Evolutionary conservation across 1,140 invertebrate genomes (phyloP).

Genomic region (Drosophila nigromelanica): DNA sequence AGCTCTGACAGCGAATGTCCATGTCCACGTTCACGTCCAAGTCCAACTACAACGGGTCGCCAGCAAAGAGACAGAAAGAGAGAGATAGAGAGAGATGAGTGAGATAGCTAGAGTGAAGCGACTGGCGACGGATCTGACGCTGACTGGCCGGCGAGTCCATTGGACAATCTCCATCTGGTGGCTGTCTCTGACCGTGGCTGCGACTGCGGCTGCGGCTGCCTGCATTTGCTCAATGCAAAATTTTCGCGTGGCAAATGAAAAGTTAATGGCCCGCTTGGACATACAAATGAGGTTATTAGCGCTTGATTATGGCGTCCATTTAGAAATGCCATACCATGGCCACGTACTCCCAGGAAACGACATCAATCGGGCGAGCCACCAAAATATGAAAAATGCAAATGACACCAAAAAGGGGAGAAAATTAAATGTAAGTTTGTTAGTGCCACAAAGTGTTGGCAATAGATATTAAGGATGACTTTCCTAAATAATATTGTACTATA

Average conservation of each 20-base stretch:
- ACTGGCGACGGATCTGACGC: slow-evolving; percentile 54
- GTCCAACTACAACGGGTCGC: slow-evolving; percentile 27
- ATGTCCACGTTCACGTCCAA: slow-evolving; percentile 35
- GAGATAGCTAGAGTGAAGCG: slow-evolving; percentile 1
- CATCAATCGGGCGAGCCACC: slow-evolving; percentile 22
- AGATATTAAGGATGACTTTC: not conserved
- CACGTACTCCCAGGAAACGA: not conserved
- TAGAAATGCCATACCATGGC: slow-evolving; percentile 42
- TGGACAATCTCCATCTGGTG: slow-evolving; percentile 52
- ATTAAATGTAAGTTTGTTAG: slow-evolving; percentile 14
- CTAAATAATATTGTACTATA: not conserved
- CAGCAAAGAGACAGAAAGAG: slow-evolving; percentile 12
- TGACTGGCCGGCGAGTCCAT: slow-evolving; percentile 48
- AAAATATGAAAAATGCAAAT: slow-evolving; percentile 39
- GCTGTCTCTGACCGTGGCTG: not conserved
- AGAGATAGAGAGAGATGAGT: slow-evolving; percentile 11
- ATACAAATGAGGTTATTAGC: slow-evolving; percentile 79
- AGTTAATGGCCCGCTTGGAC: slow-evolving; percentile 65
- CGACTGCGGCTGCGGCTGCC: not conserved
- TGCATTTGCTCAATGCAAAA: slow-evolving; percentile 43
- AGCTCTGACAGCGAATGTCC: slow-evolving; percentile 43
- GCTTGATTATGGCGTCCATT: slow-evolving; percentile 72
- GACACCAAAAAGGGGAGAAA: slow-evolving; percentile 1
- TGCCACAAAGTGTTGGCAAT: not conserved
- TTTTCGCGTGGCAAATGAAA: slow-evolving; percentile 69